These are phyloP conservation scores for Macaca nemestrina DNA, from an alignment of 2,113 vertebrate genomes.

Conservation along the genomic window DNA sequence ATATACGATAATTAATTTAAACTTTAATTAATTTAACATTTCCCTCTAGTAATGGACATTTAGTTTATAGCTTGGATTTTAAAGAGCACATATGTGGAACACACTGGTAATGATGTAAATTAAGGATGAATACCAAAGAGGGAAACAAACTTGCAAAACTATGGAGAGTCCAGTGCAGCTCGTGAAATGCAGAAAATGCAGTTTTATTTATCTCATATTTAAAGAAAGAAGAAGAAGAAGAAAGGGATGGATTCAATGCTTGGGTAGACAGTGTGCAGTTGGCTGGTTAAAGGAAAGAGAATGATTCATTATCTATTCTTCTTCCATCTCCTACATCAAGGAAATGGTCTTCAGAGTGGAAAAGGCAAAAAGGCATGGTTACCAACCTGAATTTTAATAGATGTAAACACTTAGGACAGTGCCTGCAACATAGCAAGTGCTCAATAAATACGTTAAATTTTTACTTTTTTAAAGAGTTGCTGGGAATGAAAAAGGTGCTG, in stretches of 20 bases:
- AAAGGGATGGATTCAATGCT: not conserved
- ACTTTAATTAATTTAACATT: not conserved
- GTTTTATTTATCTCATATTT: not conserved
- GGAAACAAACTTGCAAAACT: not conserved
- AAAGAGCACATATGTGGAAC: not conserved
- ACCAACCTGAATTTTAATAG: not conserved
- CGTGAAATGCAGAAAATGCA: not conserved
- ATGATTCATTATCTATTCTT: not conserved
- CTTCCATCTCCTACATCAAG: not conserved
- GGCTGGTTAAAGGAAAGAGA: not conserved
- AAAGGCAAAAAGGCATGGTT: not conserved
- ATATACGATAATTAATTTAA: not conserved
- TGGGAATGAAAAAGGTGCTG: not conserved
- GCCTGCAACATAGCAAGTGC: not conserved
- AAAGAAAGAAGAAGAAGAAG: not conserved
- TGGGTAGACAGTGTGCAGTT: not conserved
- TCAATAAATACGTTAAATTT: not conserved
- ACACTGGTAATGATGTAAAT: not conserved
- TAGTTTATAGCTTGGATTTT: not conserved
- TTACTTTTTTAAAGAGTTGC: not conserved
- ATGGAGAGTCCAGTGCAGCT: not conserved
- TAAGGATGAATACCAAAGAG: not conserved
- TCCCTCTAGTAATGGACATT: not conserved
- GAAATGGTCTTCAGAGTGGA: not conserved
- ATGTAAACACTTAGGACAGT: not conserved